Conservation (phyloP, 2,113 vertebrate genomes). For the Castor canadensis region DNA sequence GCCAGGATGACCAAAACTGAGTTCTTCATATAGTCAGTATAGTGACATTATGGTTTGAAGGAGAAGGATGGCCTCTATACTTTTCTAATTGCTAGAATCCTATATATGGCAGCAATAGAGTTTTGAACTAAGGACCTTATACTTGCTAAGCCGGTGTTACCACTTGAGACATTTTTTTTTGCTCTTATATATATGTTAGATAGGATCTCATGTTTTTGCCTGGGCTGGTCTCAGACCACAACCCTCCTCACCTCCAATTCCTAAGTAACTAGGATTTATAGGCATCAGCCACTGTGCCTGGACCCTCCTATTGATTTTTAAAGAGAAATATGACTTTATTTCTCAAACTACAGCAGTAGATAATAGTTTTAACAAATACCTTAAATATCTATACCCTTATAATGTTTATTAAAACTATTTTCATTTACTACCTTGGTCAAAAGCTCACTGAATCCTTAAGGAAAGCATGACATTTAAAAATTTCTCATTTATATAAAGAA, state of each 20-base stretch:
- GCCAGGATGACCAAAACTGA: not conserved
- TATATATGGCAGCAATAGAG: not conserved
- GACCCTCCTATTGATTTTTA: not conserved
- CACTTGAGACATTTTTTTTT: too few species aligned
- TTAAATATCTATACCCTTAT: not conserved
- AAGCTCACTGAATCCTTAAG: not conserved
- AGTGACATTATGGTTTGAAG: not conserved
- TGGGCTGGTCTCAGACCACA: too few species aligned
- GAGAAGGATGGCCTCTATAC: not conserved
- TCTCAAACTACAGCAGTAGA: not conserved
- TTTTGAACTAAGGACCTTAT: too few species aligned
- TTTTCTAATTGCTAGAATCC: not conserved
- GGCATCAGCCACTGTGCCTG: too few species aligned
- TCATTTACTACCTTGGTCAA: not conserved
- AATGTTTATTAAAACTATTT: conserved; percentile 15
- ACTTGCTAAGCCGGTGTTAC: too few species aligned
- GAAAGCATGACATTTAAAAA: not conserved
- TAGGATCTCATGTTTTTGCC: too few species aligned
- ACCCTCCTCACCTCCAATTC: too few species aligned
- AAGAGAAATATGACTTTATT: conserved; percentile 19
- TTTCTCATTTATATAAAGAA: not conserved
- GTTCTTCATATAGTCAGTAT: not conserved
- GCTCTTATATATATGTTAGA: too few species aligned
- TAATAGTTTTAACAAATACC: not conserved
- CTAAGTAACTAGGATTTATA: too few species aligned